Base-by-base conservation (phyloP, 2,888 invertebrate species). In the Drosophila greeni region DNA sequence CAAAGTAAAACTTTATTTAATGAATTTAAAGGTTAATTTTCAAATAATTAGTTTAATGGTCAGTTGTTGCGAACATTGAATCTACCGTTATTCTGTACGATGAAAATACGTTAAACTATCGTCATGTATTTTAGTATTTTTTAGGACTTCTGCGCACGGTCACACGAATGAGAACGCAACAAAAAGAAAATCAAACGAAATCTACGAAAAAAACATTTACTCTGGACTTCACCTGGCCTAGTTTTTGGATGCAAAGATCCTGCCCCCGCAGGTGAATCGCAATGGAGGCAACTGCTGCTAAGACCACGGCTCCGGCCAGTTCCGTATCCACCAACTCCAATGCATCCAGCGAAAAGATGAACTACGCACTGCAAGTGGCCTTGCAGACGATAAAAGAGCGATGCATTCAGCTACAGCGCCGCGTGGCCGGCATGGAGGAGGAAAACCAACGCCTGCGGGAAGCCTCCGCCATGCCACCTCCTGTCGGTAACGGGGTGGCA, bases 361-460 rank as follows among this genome's bases (percentile, higher is more conserved):
- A 79, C 39, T 79, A 74, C 67, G 79, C 79, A 45, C 55, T 94
- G 62, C 92, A 94, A 88, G 90, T 95, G 61, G 95, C 95, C 3
- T 90, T 95, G 65, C 93, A 94, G 86, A 95, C 95, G 12, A 93
- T 95, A 92, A 92, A 94, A 86, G 95, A 95, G 87, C 90, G 95
- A 52, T 95, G 95, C 88, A 91, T 93, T 84, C 91, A 93, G 59
- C 89, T 95, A 43, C 95, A 95, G 86, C 91, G 92, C 70, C 90
- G 94, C 78, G 91, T 95, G 49, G 90, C 91, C 16, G 86, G 89
- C 1, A 90, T 95, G 26, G 95, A 95, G 89, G 92, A 92, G 71
- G 95, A 95, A 88, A 95, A 95, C 86, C 90, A 93, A 86, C 90
- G 91, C 58, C 88, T 95, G 62, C 89, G 91, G 11, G 86, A 86